Percentiles rank a stretch among this genome's conserved stretches.
phyloP scores from a whole-genome alignment of 2,888 invertebrate genomes.

The Philereme transversata region DNA sequence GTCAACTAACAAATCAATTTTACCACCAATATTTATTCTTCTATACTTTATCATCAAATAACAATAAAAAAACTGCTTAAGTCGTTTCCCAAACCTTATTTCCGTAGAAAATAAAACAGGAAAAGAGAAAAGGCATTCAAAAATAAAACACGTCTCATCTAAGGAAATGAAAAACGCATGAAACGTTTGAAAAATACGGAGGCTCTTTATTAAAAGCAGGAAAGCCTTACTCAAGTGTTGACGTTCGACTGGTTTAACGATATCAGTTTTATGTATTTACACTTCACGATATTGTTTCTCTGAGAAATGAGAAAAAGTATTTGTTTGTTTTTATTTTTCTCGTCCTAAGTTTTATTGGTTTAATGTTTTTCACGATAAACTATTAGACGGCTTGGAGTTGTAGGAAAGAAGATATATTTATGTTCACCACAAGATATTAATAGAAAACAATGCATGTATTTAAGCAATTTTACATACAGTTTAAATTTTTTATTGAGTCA shows the following conservation, averaged over 20 bases:
- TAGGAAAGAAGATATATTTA: not conserved
- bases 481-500: too few species aligned
- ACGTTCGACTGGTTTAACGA: conserved; percentile 17
- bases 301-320: not conserved
- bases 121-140: conserved; percentile 2
- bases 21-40: too few species aligned
- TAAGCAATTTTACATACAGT: too few species aligned
- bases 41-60: too few species aligned
- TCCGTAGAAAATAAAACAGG: not conserved
- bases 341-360: not conserved
- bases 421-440: too few species aligned
- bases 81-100: too few species aligned
- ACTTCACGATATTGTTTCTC: conserved; percentile 12
- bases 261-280: conserved; percentile 19
- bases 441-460: too few species aligned
- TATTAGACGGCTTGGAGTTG: not conserved
- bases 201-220: conserved; percentile 24
- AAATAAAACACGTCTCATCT: conserved; percentile 12
- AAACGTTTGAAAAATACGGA: conserved; percentile 18
- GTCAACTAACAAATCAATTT: too few species aligned
- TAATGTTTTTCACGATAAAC: too few species aligned
- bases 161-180: conserved; percentile 24
- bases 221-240: conserved; percentile 19
- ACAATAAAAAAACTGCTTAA: too few species aligned
- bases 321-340: not conserved